Conservation (phyloP, 1,140 invertebrate genomes). For the Metaphire vulgaris region DNA sequence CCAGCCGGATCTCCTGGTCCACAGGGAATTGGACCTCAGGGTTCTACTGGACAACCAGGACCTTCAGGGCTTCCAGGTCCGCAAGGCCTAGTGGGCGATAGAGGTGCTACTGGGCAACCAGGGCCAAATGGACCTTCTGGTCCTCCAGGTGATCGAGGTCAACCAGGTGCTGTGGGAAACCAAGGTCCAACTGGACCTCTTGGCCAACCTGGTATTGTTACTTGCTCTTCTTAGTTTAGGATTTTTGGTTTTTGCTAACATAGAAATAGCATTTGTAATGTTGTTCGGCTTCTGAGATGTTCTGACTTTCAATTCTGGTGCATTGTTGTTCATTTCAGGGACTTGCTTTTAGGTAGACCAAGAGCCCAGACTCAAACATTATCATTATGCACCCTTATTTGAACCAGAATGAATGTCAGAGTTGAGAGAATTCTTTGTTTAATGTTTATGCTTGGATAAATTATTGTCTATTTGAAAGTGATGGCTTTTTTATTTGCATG, state of each 20-base stretch:
- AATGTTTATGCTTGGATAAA: too few relatives aligned
- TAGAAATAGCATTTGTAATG: not conserved
- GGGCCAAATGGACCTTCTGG: not conserved
- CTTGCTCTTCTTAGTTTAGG: not conserved
- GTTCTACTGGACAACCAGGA: not conserved
- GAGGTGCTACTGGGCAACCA: not conserved
- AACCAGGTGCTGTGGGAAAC: not conserved
- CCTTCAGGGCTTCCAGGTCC: not conserved
- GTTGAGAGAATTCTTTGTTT: too few relatives aligned
- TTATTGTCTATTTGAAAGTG: too few relatives aligned
- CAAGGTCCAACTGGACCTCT: not conserved
- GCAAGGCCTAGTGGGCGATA: not conserved
- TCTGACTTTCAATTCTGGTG: not conserved
- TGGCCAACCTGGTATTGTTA: not conserved
- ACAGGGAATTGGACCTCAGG: conserved; percentile 6
- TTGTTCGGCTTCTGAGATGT: not conserved
- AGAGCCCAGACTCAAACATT: not conserved
- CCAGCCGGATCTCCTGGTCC: conserved; percentile 4
- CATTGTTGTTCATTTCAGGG: not conserved
- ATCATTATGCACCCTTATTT: too few relatives aligned
- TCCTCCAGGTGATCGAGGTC: not conserved
- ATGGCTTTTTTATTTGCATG: too few relatives aligned
- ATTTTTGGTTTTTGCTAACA: not conserved
- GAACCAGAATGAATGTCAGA: too few relatives aligned
- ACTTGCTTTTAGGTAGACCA: not conserved